Base-by-base conservation (phyloP, 2,113 vertebrate genomes). In the Pelvicachromis taeniatus region DNA sequence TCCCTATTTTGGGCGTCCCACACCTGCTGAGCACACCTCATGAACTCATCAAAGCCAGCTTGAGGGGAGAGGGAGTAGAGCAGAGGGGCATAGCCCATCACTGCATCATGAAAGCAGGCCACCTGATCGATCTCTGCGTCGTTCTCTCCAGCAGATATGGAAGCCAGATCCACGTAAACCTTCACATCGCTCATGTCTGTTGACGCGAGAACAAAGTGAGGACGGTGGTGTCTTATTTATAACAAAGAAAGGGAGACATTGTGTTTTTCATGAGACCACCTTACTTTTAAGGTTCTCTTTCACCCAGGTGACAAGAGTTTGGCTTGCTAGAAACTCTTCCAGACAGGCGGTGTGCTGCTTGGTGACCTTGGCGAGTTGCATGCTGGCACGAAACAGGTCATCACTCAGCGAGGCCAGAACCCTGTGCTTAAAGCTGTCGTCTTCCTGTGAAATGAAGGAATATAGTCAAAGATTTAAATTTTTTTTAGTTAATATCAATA, bases 61-160 rank as follows among this genome's bases (percentile, higher is more conserved):
- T 0, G 2, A 53, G 83, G 9, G 2, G 52, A 7, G 33, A 96
- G 91, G 40, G 84, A 89, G 88, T 95, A 96, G 77, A 96, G 80
- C 54, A 96, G 89, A 4, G 96, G 93, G 5, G 87, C 87, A 14
- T 96, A 96, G 6, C 96, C 96, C 91, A 89, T 93, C 83, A 95
- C 94, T 0, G 95, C 95, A 0, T 95, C 95, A 5, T 95, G 94
- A 87, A 96, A 96, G 86, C 92, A 94, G 29, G 93, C 94, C 73
- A 96, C 93, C 80, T 91, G 93, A 88, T 96, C 96, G 21, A 94
- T 95, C 90, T 96, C 96, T 2, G 83, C 40, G 92, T 96, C 96
- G 21, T 96, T 96, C 89, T 96, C 96, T 77, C 96, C 96, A 6
- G 95, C 96, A 59, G 96, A 95, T 83, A 96, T 96, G 23, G 93